A percentile compares a stretch with the other conserved stretches of the same genome.
phyloP scores from a whole-genome alignment of 2,888 invertebrate genomes.

The Syrphus vitripennis region DNA sequence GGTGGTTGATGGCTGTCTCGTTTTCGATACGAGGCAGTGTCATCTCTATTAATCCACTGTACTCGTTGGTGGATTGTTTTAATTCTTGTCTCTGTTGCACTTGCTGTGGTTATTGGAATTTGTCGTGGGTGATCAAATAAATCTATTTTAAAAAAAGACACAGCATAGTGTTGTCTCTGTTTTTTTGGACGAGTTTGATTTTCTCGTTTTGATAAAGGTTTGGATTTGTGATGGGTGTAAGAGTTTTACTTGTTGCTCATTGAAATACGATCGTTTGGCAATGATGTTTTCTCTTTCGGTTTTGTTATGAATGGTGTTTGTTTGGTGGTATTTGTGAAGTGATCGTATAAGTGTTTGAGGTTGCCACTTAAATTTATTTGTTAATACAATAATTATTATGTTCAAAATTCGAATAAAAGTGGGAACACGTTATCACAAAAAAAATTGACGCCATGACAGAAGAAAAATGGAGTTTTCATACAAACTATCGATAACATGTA shows the following conservation, averaged over 20 bases:
- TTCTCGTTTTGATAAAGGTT: slow-evolving; percentile 31
- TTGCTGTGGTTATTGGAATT: background rate
- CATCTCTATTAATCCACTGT: background rate
- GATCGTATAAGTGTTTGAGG: background rate
- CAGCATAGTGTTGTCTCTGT: slow-evolving; percentile 1
- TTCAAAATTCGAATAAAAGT: background rate
- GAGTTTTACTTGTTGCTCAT: slow-evolving; percentile 55
- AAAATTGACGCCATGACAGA: background rate
- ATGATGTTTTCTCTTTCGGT: slow-evolving; percentile 35
- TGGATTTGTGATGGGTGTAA: background rate
- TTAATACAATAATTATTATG: background rate
- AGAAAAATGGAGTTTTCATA: too few species aligned
- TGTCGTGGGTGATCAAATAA: slow-evolving; percentile 61
- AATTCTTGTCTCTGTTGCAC: slow-evolving; percentile 32
- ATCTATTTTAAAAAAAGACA: background rate
- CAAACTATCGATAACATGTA: too few species aligned
- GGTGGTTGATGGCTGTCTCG: slow-evolving; percentile 47
- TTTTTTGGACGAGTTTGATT: background rate
- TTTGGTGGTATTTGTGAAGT: background rate
- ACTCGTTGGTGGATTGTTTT: background rate
- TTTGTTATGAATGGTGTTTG: slow-evolving; percentile 27
- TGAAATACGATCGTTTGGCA: slow-evolving; percentile 60
- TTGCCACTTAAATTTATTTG: background rate
- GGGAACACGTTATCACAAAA: background rate
- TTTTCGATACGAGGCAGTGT: background rate